phyloP scores from a whole-genome alignment of 2,113 vertebrate genomes.

The Galeopterus variegatus region DNA sequence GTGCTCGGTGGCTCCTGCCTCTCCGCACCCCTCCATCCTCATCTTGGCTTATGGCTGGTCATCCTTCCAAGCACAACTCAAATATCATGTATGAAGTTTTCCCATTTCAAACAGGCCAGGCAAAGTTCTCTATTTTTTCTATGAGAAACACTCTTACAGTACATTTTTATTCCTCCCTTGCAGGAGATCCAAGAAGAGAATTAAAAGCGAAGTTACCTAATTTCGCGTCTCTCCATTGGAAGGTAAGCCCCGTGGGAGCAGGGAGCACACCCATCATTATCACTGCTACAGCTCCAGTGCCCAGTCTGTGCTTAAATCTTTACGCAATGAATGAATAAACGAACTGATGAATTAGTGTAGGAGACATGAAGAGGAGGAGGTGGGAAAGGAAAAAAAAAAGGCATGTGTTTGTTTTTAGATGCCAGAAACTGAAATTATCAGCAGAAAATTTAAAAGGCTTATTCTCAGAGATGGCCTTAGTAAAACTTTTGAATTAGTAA shows the following conservation, averaged over 20 bases:
- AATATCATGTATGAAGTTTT: too few relatives aligned
- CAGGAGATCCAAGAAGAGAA: neutral
- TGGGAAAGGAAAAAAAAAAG: neutral
- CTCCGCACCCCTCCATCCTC: neutral
- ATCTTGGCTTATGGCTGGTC: neutral
- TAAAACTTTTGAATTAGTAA: neutral
- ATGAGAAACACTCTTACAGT: neutral
- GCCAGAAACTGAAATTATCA: neutral
- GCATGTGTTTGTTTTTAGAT: neutral
- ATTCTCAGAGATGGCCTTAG: neutral
- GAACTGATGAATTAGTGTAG: neutral
- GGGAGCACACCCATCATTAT: accelerated
- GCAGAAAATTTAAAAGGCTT: neutral
- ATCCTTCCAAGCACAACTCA: neutral
- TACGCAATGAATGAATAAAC: too few relatives aligned
- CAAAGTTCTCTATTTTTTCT: too few relatives aligned
- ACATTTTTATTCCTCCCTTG: neutral
- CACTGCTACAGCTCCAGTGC: accelerated
- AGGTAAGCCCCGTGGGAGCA: neutral
- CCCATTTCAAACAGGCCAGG: neutral
- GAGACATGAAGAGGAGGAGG: neutral
- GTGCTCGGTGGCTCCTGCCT: accelerated
- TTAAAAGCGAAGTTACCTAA: neutral
- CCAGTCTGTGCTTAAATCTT: neutral
- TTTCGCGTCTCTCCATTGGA: accelerated